Base-by-base conservation (phyloP, 2,888 invertebrate species). In the Protonemura montana region DNA sequence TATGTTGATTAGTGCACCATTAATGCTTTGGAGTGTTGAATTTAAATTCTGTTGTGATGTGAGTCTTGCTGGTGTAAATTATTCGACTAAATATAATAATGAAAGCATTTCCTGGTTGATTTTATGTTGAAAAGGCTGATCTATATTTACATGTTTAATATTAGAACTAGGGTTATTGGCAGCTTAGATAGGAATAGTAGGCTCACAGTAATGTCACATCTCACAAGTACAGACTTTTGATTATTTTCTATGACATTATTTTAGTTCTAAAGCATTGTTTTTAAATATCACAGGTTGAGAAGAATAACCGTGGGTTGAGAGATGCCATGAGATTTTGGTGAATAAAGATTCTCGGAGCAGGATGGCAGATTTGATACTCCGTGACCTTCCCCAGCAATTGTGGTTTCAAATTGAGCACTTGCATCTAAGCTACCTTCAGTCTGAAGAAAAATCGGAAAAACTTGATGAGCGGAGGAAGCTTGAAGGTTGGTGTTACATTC, bases 371-470 rank as follows among this genome's bases (percentile, higher is more conserved):
- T 88, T 87, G 59, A 83, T 88, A 25, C 87, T 88, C 42, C 86
- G 87, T 78, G 94, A 94, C 89, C 93, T 93, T 90, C 92, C 95
- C 90, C 93, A 93, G 88, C 94, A 95, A 89, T 92, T 97, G 89
- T 95, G 95, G 94, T 93, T 93, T 88, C 95, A 95, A 90, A 95
- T 97, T 89, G 94, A 96, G 89, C 93, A 94, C 88, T 93, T 95
- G 85, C 97, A 97, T 92, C 94, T 96, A 91, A 94, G 93, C 89
- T 97, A 96, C 92, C 92, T 97, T 87, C 95, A 96, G 90, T 95
- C 95, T 29, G 97, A 97, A 89, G 96, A 97, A 90, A 95, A 95
- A 90, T 94, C 95, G 21, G 94, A 95, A 89, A 97, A 97, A 90
- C 91, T 97, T 85, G 94, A 95, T 88, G 95, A 95, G 89, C 94